Evolutionary conservation across 2,113 vertebrate genomes (phyloP).

Genomic region (Lipotes vexillifer): DNA sequence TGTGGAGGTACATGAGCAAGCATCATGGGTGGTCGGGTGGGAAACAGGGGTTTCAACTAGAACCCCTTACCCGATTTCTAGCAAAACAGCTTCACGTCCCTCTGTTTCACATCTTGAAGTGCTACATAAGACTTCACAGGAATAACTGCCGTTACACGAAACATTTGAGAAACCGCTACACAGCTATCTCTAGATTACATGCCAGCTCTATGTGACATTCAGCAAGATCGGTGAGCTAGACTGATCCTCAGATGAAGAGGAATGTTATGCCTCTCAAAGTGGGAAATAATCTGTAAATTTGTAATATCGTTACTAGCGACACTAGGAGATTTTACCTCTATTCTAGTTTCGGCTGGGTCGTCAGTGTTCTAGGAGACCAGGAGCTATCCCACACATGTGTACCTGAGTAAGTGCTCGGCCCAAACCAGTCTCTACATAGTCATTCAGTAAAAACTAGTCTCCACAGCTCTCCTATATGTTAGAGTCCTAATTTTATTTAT

Average conservation of each 20-base stretch:
- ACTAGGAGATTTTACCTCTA: accelerated
- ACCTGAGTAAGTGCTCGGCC: neutral
- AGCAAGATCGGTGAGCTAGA: too few species aligned
- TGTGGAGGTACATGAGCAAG: neutral
- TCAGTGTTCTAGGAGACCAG: neutral
- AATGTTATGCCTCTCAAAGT: neutral
- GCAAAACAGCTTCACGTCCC: neutral
- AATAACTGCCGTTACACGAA: neutral
- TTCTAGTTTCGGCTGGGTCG: neutral
- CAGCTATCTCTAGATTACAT: accelerated
- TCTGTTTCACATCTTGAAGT: neutral
- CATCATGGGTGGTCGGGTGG: accelerated
- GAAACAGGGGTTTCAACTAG: neutral
- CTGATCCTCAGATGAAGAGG: neutral
- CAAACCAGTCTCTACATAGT: accelerated
- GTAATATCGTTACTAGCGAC: neutral
- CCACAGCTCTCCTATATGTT: neutral
- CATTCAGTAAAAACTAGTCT: neutral
- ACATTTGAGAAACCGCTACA: neutral
- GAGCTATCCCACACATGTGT: accelerated
- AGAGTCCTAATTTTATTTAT: neutral
- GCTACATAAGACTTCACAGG: neutral
- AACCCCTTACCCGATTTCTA: neutral
- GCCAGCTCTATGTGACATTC: neutral
- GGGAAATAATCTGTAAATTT: neutral